phyloP scores from a whole-genome alignment of 1,140 invertebrate genomes.

The Glomeris maerens region DNA sequence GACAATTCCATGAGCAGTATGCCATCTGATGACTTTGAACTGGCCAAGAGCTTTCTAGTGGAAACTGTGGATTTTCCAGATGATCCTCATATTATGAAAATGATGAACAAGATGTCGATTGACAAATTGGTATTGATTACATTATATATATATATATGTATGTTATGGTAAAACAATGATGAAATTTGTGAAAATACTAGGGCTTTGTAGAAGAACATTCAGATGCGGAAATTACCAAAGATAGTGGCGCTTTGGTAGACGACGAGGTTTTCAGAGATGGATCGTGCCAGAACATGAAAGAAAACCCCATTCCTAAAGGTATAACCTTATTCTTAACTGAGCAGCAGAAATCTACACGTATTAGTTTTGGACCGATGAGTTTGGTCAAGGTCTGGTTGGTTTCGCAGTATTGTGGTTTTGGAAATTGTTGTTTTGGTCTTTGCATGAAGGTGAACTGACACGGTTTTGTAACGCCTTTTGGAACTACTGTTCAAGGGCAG shows the following conservation, averaged over 20 bases:
- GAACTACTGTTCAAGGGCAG: too few species aligned
- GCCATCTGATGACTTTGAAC: constrained; percentile 4
- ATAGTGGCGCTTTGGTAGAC: constrained; percentile 13
- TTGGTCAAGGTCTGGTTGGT: too few species aligned
- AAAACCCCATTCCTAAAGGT: too few species aligned
- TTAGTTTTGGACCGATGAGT: too few species aligned
- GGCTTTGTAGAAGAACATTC: neutral
- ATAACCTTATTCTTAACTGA: too few species aligned
- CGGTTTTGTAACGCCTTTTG: too few species aligned
- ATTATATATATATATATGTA: neutral
- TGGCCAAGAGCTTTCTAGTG: constrained; percentile 12
- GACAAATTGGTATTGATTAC: neutral
- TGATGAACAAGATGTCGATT: constrained; percentile 11
- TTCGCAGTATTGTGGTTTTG: too few species aligned
- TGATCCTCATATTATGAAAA: constrained; percentile 18
- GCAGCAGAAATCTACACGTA: too few species aligned
- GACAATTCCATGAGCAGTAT: neutral
- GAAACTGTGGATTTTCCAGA: constrained; percentile 22
- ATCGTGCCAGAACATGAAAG: too few species aligned
- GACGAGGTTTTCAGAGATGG: neutral
- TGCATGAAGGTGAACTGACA: too few species aligned
- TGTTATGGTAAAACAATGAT: neutral
- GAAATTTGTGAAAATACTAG: neutral
- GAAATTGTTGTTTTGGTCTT: too few species aligned
- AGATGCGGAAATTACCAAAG: neutral